phyloP scores from a whole-genome alignment of 2,888 invertebrate genomes.

The Nephrocerus scutellatus region DNA sequence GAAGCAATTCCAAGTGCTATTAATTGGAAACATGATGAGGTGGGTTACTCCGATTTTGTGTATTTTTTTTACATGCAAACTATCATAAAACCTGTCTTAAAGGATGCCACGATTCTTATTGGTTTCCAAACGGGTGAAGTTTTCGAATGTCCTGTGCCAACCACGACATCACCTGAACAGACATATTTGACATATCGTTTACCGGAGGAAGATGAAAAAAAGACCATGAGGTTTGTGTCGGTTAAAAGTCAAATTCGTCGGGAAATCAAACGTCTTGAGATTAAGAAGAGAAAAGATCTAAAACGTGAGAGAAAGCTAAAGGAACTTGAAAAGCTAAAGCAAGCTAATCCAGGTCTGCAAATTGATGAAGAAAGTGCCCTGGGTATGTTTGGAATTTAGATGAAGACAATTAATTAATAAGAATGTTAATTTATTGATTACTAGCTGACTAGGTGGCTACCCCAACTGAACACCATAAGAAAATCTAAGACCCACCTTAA shows the following conservation, averaged over 20 bases:
- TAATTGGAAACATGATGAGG: conserved; percentile 57
- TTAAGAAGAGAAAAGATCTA: conserved; percentile 50
- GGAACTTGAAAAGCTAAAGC: conserved; percentile 54
- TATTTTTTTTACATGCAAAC: neutral
- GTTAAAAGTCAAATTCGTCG: conserved; percentile 56
- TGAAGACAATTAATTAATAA: too few species aligned
- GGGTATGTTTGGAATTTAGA: too few species aligned
- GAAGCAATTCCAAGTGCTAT: conserved; percentile 58
- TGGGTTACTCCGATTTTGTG: conserved; percentile 12
- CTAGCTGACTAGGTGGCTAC: too few species aligned
- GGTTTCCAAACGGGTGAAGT: conserved; percentile 55
- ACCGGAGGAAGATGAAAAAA: conserved; percentile 35
- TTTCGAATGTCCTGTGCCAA: conserved; percentile 50
- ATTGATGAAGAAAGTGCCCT: conserved; percentile 57
- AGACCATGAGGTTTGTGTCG: conserved; percentile 51
- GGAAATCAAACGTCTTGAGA: conserved; percentile 54
- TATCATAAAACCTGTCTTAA: too few species aligned
- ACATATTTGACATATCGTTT: conserved; percentile 35
- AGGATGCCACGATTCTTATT: conserved; percentile 46
- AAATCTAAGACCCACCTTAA: too few species aligned
- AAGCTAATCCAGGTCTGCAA: conserved; percentile 54
- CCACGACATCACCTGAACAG: conserved; percentile 47
- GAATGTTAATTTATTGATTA: too few species aligned
- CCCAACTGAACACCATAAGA: too few species aligned
- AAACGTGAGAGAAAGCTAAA: conserved; percentile 51